Evolutionary conservation across 2,113 vertebrate genomes (phyloP).

Genomic region (Phaethon lepturus): DNA sequence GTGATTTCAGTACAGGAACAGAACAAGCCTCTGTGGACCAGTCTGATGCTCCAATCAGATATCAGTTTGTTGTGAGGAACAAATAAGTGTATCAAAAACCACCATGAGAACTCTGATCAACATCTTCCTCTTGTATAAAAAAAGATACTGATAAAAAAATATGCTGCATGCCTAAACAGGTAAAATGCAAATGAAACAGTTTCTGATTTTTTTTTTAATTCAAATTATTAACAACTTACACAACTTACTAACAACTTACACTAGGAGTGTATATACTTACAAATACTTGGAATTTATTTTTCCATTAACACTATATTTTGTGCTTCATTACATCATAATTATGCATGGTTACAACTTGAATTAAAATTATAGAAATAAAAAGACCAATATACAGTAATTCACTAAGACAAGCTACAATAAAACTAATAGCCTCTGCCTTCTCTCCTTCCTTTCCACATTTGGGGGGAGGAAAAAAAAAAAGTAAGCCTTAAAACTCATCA

Average conservation of each 20-base stretch:
- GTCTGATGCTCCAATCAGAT: neutral
- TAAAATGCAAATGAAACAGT: neutral
- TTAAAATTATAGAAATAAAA: neutral
- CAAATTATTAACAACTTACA: neutral
- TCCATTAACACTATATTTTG: neutral
- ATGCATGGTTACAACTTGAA: neutral
- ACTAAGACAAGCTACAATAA: neutral
- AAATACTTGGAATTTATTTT: neutral
- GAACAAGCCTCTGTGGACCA: neutral
- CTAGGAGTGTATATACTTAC: neutral
- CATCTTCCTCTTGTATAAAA: neutral
- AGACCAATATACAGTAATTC: neutral
- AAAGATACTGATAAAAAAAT: neutral
- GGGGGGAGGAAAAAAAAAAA: neutral
- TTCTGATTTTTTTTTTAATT: neutral
- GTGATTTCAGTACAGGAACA: neutral
- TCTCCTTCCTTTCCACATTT: neutral
- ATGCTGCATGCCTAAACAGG: neutral
- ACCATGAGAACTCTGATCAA: neutral
- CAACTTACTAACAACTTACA: neutral
- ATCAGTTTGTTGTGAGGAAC: neutral
- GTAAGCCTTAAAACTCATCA: neutral
- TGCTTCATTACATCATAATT: neutral
- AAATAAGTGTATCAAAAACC: neutral
- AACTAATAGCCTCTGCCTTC: neutral